Evolutionary conservation across 2,888 invertebrate genomes (phyloP).

Genomic region (Mimas tiliae): DNA sequence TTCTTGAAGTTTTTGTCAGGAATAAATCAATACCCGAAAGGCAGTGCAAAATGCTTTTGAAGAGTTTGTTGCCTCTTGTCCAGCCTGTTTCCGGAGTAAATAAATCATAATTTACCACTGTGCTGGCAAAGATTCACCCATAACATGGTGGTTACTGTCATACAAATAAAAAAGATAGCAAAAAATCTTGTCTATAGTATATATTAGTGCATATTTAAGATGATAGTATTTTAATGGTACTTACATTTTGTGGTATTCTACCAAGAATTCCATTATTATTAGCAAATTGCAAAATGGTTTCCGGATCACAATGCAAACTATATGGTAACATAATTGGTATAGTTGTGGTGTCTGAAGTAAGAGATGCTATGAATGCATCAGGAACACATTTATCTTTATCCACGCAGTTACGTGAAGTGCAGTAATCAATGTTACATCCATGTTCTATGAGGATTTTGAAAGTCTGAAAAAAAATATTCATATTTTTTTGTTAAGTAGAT

Average conservation of each 20-base stretch:
- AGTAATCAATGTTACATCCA: conserved; percentile 76
- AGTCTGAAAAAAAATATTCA: conserved; percentile 60
- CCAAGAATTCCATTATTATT: conserved; percentile 51
- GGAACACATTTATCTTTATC: conserved; percentile 54
- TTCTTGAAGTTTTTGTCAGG: too few species aligned
- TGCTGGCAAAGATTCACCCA: too few species aligned
- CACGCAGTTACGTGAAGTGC: conserved; percentile 45
- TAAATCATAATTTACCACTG: too few species aligned
- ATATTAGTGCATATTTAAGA: too few species aligned
- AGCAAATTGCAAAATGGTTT: conserved; percentile 56
- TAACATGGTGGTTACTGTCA: too few species aligned
- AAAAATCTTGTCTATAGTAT: too few species aligned
- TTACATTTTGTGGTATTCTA: conserved; percentile 61
- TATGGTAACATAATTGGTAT: conserved; percentile 64
- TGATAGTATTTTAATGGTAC: conserved; percentile 35
- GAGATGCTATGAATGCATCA: conserved; percentile 70
- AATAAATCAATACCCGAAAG: too few species aligned
- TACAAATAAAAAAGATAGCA: too few species aligned
- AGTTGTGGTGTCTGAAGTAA: conserved; percentile 62
- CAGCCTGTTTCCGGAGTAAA: too few species aligned
- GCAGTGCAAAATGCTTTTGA: too few species aligned
- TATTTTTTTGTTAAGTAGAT: background rate
- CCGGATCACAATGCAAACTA: conserved; percentile 72
- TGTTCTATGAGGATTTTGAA: conserved; percentile 69
- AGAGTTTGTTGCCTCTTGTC: too few species aligned